Evolutionary conservation across 2,888 invertebrate species (phyloP).

Genomic region (Mesochorus sp.): DNA sequence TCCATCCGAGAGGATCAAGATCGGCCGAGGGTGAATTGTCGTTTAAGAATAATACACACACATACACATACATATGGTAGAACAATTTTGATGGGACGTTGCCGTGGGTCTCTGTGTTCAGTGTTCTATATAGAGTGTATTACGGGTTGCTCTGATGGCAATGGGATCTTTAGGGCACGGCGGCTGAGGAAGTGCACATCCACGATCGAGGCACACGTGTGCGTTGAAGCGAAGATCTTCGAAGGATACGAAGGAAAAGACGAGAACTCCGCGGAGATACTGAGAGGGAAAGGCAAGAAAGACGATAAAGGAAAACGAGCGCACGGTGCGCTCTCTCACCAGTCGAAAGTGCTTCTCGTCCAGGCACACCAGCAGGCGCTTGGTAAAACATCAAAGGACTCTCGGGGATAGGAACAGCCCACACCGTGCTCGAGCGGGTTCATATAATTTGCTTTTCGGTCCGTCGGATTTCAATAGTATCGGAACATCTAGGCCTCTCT

Average conservation of each 20-base stretch:
- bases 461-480: slow-evolving; percentile 80
- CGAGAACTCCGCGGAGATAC: background rate
- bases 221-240: slow-evolving; percentile 54
- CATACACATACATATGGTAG: background rate
- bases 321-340: slow-evolving; percentile 53
- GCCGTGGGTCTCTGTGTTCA: slow-evolving; percentile 3
- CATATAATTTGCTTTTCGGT: slow-evolving; percentile 81
- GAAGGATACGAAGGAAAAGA: slow-evolving; percentile 52
- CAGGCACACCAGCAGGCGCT: slow-evolving; percentile 56
- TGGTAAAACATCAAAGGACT: slow-evolving; percentile 77
- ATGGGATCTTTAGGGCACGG: slow-evolving; percentile 9
- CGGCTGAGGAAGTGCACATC: slow-evolving; percentile 51
- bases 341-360: slow-evolving; percentile 58
- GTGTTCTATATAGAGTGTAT: slow-evolving; percentile 17
- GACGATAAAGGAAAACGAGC: slow-evolving; percentile 38
- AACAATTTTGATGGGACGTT: background rate
- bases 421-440: slow-evolving; percentile 71
- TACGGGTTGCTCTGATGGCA: background rate
- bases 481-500: slow-evolving; percentile 69
- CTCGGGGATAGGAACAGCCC: slow-evolving; percentile 44
- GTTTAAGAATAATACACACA: slow-evolving; percentile 31
- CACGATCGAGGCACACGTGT: slow-evolving; percentile 44
- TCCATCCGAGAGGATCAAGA: slow-evolving; percentile 38
- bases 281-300: slow-evolving; percentile 7
- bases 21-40: slow-evolving; percentile 37